Percentiles rank a stretch among this genome's conserved stretches.
Conservation (phyloP, 2,888 invertebrate species). For the Spodoptera littoralis region DNA sequence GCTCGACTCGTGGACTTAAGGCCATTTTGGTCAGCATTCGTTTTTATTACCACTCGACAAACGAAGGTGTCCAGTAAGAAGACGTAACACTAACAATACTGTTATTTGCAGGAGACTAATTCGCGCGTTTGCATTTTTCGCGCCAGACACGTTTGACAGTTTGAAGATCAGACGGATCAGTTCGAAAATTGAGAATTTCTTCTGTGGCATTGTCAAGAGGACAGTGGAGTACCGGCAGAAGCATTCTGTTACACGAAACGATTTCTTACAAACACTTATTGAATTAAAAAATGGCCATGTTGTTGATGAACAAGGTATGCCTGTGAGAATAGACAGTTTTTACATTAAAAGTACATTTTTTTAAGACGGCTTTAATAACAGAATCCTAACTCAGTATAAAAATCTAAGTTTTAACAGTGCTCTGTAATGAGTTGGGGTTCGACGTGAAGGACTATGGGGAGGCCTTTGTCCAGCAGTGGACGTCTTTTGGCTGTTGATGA, state of each 20-base stretch:
- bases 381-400: too few relatives aligned
- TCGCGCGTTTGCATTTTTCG: constrained; percentile 79
- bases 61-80: too few relatives aligned
- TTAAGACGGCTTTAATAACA: too few relatives aligned
- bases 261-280: constrained; percentile 88
- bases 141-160: constrained; percentile 77
- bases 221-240: constrained; percentile 77
- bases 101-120: constrained; percentile 76
- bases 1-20: too few relatives aligned
- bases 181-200: constrained; percentile 77
- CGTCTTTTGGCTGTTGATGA: too few relatives aligned
- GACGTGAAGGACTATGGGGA: too few relatives aligned
- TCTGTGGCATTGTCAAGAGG: constrained; percentile 76
- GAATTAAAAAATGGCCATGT: constrained; percentile 79
- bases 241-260: constrained; percentile 78
- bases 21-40: too few relatives aligned
- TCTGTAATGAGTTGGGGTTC: too few relatives aligned
- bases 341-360: too few relatives aligned
- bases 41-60: too few relatives aligned
- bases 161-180: constrained; percentile 78
- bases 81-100: background rate
- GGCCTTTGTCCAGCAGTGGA: too few relatives aligned
- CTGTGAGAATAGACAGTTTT: constrained; percentile 17
- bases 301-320: constrained; percentile 68
- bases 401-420: too few relatives aligned